phyloP scores from a whole-genome alignment of 2,113 vertebrate genomes.

The Arvicanthis niloticus region DNA sequence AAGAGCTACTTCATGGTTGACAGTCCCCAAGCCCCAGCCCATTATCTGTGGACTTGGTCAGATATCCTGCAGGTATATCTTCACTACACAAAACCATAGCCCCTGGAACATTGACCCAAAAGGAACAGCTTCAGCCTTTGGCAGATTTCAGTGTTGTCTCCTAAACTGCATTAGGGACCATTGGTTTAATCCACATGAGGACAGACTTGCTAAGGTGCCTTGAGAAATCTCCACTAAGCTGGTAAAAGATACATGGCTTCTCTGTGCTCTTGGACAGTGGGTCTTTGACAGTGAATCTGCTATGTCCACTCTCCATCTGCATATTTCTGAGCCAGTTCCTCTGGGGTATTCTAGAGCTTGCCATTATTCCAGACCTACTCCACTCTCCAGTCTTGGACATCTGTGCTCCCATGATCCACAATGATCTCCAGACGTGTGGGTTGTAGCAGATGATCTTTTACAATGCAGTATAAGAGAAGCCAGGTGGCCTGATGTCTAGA shows the following conservation, averaged over 20 bases:
- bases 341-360: constrained; percentile 88
- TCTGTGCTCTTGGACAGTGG: background rate
- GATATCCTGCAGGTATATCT: background rate
- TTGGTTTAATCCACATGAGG: background rate
- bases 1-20: too few species aligned
- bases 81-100: too few species aligned
- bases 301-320: constrained; percentile 66
- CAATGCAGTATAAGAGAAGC: constrained; percentile 83
- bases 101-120: background rate
- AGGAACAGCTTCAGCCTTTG: background rate
- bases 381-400: constrained; percentile 89
- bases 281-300: constrained; percentile 74
- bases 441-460: constrained; percentile 82
- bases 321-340: constrained; percentile 84
- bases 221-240: background rate
- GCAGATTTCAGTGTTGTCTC: background rate
- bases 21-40: background rate
- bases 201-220: background rate
- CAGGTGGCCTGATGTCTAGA: constrained; percentile 91
- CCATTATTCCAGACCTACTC: constrained; percentile 93
- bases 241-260: background rate
- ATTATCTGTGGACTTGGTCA: background rate
- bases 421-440: constrained; percentile 93
- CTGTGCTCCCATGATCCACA: constrained; percentile 88
- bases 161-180: background rate